These are phyloP conservation scores for Peromyscus nudipes DNA, from an alignment of 2,797 vertebrate genomes.

Conservation along the genomic window DNA sequence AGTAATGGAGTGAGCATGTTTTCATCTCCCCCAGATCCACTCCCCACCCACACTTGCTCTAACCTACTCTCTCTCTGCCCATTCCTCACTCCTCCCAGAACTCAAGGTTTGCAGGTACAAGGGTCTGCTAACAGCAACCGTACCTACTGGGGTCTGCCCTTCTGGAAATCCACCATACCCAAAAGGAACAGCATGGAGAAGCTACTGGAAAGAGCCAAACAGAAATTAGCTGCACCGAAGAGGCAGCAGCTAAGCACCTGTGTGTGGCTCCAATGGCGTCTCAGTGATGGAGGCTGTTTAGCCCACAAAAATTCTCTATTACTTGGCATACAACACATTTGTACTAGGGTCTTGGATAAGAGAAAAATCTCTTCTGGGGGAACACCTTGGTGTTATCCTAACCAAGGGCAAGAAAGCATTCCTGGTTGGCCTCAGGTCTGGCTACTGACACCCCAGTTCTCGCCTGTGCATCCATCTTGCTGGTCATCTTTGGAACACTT, in stretches of 20 bases:
- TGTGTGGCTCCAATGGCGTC: not conserved
- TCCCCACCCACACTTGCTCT: not conserved
- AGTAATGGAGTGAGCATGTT: not conserved
- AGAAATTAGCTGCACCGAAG: not conserved
- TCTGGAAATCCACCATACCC: not conserved
- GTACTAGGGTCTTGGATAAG: not conserved
- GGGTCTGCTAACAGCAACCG: not conserved
- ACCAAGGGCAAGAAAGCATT: not conserved
- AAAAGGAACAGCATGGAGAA: not conserved
- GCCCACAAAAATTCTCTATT: not conserved
- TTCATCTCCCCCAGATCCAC: not conserved
- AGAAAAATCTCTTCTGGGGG: not conserved
- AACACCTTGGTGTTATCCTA: not conserved
- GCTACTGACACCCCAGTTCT: not conserved
- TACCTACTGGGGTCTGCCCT: not conserved
- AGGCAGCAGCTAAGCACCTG: not conserved
- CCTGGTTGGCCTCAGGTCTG: not conserved
- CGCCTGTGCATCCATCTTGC: not conserved
- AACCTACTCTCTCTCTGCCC: too few species aligned
- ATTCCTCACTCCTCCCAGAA: accelerated
- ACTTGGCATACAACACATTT: not conserved
- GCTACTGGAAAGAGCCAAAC: not conserved
- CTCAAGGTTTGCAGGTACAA: not conserved
- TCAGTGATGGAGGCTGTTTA: not conserved
- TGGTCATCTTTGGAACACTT: not conserved